A percentile compares a stretch with the other conserved stretches of the same genome.
These are phyloP conservation scores for Apodemia duryi DNA, from an alignment of 2,888 invertebrate genomes.

Conservation along the genomic window DNA sequence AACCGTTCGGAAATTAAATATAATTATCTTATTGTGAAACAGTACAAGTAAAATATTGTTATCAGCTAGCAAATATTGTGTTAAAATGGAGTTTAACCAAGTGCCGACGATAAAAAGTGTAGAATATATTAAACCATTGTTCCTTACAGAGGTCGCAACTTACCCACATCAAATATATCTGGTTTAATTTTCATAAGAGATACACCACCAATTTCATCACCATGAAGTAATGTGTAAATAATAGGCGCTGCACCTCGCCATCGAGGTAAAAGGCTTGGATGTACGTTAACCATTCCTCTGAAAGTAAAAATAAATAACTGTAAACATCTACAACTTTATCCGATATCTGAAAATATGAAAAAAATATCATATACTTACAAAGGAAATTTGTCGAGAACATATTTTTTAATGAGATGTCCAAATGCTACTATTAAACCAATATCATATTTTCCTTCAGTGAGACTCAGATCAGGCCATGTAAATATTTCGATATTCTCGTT, in stretches of 20 bases:
- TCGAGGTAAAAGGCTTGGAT: conserved; percentile 93
- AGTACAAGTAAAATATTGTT: no score
- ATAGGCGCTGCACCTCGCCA: conserved; percentile 98
- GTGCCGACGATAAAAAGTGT: no score
- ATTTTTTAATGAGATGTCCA: conserved; percentile 91
- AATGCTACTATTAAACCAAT: conserved; percentile 96
- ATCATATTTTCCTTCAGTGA: conserved; percentile 81
- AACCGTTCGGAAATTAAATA: no score
- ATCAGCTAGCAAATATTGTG: no score
- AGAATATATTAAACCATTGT: no score
- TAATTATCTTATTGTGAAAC: no score
- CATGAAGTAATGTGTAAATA: conserved; percentile 89
- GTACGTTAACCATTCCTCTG: conserved; percentile 96
- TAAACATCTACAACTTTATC: background rate
- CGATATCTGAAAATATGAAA: background rate
- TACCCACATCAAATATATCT: conserved; percentile 89
- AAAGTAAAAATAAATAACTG: conserved; percentile 34
- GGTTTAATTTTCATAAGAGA: conserved; percentile 93
- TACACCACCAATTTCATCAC: conserved; percentile 89
- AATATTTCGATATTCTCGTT: conserved; percentile 79
- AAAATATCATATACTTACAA: conserved; percentile 79
- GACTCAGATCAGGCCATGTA: conserved; percentile 81
- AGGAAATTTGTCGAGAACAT: conserved; percentile 87
- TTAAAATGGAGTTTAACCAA: no score
- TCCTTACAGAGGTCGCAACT: conserved; percentile 31